Evolutionary conservation across 2,888 invertebrate species (phyloP).

Genomic region (Meiosimyza platycephala): DNA sequence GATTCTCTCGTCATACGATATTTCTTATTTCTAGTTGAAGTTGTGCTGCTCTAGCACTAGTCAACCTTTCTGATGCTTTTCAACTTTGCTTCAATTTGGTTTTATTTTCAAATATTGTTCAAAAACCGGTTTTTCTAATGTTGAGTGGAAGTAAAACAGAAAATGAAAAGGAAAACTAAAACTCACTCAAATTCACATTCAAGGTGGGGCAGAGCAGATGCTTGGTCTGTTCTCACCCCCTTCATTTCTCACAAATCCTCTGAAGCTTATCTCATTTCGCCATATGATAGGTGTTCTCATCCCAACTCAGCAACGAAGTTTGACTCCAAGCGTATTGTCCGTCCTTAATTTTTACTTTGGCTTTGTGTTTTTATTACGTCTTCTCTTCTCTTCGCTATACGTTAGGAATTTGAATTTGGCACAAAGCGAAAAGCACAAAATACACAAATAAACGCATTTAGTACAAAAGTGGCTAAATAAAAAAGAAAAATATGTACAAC

Average conservation of each 20-base stretch:
- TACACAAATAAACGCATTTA: background rate
- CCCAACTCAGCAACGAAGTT: too few species aligned
- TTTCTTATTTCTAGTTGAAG: background rate
- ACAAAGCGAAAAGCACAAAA: background rate
- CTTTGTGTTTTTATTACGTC: background rate
- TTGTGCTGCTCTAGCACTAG: background rate
- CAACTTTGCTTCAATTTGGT: too few species aligned
- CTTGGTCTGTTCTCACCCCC: too few species aligned
- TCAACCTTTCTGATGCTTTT: too few species aligned
- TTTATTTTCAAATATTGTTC: background rate
- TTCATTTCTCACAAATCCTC: background rate
- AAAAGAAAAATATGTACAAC: background rate
- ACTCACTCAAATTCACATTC: background rate
- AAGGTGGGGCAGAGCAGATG: background rate
- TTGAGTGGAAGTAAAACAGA: background rate
- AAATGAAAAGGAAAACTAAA: background rate
- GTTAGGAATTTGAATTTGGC: slow-evolving; percentile 22
- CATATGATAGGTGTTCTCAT: background rate
- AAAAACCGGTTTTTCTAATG: slow-evolving; percentile 2
- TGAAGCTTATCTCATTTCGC: background rate
- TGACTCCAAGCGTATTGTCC: background rate
- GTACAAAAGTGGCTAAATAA: slow-evolving; percentile 10
- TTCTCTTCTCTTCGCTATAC: background rate
- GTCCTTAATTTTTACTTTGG: background rate
- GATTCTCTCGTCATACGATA: too few species aligned